phyloP scores from a whole-genome alignment of 2,797 vertebrate species.

The Carcharodon carcharias region DNA sequence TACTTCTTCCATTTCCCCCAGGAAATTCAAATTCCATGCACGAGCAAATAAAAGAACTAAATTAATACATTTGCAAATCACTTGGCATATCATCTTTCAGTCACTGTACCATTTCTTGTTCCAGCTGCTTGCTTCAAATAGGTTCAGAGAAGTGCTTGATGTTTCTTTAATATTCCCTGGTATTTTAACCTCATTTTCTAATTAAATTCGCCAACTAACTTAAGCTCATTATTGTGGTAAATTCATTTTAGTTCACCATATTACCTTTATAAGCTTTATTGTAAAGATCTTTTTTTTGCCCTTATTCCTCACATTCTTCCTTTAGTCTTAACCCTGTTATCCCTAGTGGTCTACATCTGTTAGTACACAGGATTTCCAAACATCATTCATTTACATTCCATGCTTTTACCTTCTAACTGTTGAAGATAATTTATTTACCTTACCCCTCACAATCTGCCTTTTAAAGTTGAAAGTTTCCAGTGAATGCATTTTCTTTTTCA shows the following conservation, averaged over 20 bases:
- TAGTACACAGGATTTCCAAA: neutral
- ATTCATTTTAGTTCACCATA: no score
- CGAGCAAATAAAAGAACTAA: neutral
- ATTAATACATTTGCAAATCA: neutral
- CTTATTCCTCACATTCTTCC: neutral
- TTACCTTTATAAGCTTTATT: neutral
- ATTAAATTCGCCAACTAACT: neutral
- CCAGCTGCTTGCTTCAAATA: neutral
- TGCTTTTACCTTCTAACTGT: neutral
- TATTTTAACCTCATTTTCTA: neutral
- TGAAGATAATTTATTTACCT: no score
- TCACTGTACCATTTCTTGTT: neutral
- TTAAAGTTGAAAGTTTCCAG: neutral
- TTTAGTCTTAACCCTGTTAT: neutral
- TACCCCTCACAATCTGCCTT: neutral
- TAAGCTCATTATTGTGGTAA: no score
- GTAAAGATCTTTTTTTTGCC: neutral
- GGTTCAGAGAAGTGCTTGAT: neutral
- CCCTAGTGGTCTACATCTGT: neutral
- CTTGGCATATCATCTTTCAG: neutral
- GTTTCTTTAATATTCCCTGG: neutral
- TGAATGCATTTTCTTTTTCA: neutral
- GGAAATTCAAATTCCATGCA: neutral
- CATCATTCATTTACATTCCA: neutral
- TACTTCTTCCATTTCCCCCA: neutral